Conservation (phyloP, 2,113 vertebrate genomes). For the Nerophis lumbriciformis region DNA sequence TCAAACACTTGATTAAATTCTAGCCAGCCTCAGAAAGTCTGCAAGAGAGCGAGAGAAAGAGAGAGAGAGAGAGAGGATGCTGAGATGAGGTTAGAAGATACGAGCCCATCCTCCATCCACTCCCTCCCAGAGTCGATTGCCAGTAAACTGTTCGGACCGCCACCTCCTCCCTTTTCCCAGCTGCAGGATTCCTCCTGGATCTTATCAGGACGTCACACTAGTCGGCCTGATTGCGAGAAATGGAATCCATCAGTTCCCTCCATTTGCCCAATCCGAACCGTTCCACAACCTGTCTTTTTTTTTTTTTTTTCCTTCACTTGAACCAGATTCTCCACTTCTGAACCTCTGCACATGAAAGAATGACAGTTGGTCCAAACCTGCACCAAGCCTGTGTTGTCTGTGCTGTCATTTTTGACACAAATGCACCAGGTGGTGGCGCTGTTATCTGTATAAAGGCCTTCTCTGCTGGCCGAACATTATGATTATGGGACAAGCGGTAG, state of each 20-base stretch:
- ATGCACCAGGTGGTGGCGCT: constrained; percentile 37
- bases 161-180: constrained; percentile 43
- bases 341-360: too few relatives aligned
- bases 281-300: constrained; percentile 10
- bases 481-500: too few relatives aligned
- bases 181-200: constrained; percentile 37
- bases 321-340: too few relatives aligned
- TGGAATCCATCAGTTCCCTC: constrained; percentile 50
- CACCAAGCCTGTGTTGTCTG: constrained; percentile 30
- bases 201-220: constrained; percentile 48
- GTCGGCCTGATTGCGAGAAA: constrained; percentile 43
- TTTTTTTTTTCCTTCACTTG: constrained; percentile 22
- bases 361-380: too few relatives aligned
- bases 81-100: constrained; percentile 30
- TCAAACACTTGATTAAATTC: constrained; percentile 37
- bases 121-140: constrained; percentile 40
- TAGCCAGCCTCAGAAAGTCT: constrained; percentile 12
- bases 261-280: constrained; percentile 52
- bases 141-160: constrained; percentile 51
- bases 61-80: constrained; percentile 10
- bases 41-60: constrained; percentile 18
- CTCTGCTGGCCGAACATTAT: too few relatives aligned
- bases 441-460: background rate
- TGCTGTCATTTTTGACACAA: constrained; percentile 35
- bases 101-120: constrained; percentile 32